These are phyloP conservation scores for Axinella damicornis DNA, from an alignment of 37 sponge, comb jelly and placozoan genomes.

Conservation along the genomic window DNA sequence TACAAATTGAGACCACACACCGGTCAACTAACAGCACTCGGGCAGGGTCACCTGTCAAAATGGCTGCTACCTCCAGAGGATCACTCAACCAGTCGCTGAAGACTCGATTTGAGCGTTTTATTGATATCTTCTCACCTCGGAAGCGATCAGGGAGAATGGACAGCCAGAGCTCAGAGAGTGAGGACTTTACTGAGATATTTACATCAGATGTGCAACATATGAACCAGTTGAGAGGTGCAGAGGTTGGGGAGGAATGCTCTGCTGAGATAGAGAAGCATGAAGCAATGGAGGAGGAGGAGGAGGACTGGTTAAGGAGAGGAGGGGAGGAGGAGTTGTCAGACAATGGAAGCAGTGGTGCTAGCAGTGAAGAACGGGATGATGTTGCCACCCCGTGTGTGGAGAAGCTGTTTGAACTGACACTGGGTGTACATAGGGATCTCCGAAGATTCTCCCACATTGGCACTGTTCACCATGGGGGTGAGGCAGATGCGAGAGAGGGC, in stretches of 20 bases:
- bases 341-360: not conserved
- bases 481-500: too few species aligned
- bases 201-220: not conserved
- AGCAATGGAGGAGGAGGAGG: constrained; percentile 15
- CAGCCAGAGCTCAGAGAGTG: not conserved
- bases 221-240: not conserved
- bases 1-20: not conserved
- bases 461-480: too few species aligned
- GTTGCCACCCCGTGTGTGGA: too few species aligned
- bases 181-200: constrained; percentile 38
- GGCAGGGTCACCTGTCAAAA: too few species aligned
- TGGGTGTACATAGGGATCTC: too few species aligned
- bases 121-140: not conserved
- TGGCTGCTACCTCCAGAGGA: not conserved
- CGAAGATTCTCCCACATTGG: too few species aligned
- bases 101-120: too few species aligned
- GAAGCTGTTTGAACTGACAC: too few species aligned
- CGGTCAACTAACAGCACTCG: not conserved
- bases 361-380: too few species aligned
- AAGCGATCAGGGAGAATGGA: not conserved
- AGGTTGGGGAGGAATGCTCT: not conserved
- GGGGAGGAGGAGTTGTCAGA: not conserved
- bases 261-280: not conserved
- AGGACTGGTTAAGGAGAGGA: constrained; percentile 8
- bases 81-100: not conserved